Percentiles rank a stretch among this genome's conserved stretches.
These are phyloP conservation scores for Agapornis canus DNA, from an alignment of 2,797 vertebrate genomes.

Conservation along the genomic window DNA sequence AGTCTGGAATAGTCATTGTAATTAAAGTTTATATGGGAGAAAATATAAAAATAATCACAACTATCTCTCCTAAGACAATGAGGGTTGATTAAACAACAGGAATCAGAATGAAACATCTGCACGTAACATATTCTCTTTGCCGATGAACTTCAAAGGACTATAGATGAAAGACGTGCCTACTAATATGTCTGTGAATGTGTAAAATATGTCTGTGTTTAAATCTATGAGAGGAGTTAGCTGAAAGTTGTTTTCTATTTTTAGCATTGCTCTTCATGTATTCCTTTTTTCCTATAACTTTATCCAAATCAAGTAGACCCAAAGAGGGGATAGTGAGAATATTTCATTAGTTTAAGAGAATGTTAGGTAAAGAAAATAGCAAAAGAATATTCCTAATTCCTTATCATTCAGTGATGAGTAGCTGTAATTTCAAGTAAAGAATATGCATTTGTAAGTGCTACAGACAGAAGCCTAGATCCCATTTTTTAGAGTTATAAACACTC, in stretches of 20 bases:
- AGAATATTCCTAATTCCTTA: background rate
- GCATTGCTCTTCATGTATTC: background rate
- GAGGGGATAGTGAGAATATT: background rate
- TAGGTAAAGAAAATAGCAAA: background rate
- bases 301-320: background rate
- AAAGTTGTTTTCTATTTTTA: background rate
- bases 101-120: constrained; percentile 55
- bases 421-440: background rate
- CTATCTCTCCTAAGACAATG: constrained; percentile 38
- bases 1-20: constrained; percentile 2
- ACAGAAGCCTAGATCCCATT: fast-evolving
- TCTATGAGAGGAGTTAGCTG: background rate
- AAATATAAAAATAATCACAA: background rate
- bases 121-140: constrained; percentile 9
- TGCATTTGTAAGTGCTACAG: fast-evolving
- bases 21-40: constrained; percentile 39
- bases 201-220: background rate
- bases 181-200: background rate
- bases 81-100: constrained; percentile 30
- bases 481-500: background rate
- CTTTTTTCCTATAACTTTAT: background rate
- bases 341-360: background rate
- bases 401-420: background rate
- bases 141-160: constrained; percentile 22
- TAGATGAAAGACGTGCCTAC: background rate